phyloP scores from a whole-genome alignment of 2,888 invertebrate species.

The Nymphalis polychloros region DNA sequence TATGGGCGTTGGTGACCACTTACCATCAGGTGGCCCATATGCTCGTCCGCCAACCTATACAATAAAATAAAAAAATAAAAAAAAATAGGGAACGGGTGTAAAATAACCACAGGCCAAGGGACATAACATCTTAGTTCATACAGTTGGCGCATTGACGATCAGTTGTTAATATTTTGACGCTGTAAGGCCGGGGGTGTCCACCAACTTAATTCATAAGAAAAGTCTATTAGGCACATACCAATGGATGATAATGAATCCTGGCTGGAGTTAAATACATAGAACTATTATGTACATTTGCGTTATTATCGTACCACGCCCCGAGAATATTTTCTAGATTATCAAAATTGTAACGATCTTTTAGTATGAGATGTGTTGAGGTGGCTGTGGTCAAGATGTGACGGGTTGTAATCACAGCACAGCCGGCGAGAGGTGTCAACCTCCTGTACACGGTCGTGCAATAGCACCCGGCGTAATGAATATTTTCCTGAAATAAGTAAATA shows the following conservation, averaged over 20 bases:
- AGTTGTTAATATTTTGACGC: no score
- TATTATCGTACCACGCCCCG: conserved; percentile 57
- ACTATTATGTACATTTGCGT: conserved; percentile 42
- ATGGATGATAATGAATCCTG: conserved; percentile 56
- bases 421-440: conserved; percentile 42
- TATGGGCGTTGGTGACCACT: no score
- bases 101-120: neutral
- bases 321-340: conserved; percentile 44
- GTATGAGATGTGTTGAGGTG: conserved; percentile 51
- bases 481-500: conserved; percentile 40
- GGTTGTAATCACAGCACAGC: conserved; percentile 54
- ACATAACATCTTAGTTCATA: neutral
- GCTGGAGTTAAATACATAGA: conserved; percentile 50
- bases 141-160: no score
- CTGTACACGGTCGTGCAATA: conserved; percentile 55
- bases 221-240: conserved; percentile 40
- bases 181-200: no score
- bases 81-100: no score
- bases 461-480: conserved; percentile 44
- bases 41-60: no score
- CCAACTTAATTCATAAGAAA: no score
- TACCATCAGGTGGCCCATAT: no score
- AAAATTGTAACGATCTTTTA: conserved; percentile 40
- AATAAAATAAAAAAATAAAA: no score
- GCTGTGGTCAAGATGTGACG: conserved; percentile 60